These are phyloP conservation scores for Leptinotarsa juncta DNA, from an alignment of 2,888 invertebrate species.

Conservation along the genomic window DNA sequence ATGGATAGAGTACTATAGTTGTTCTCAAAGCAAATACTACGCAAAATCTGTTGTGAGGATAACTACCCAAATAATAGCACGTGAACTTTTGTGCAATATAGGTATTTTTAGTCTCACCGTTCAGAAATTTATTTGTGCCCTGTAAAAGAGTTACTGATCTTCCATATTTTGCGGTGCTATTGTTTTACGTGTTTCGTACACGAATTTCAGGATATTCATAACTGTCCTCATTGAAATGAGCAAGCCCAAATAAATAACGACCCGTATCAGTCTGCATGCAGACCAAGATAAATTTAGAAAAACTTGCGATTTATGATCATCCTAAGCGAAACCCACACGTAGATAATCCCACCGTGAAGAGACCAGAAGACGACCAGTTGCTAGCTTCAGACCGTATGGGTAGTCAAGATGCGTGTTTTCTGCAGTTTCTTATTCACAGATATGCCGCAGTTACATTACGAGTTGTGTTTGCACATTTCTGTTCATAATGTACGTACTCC, in stretches of 20 bases:
- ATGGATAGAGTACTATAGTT: too few relatives aligned
- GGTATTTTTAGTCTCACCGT: too few relatives aligned
- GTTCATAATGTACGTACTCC: constrained; percentile 24
- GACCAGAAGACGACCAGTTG: neutral
- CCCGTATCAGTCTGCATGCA: neutral
- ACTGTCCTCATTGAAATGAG: constrained; percentile 1
- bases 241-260: neutral
- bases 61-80: too few relatives aligned
- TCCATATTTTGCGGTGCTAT: neutral
- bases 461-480: constrained; percentile 27
- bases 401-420: constrained; percentile 15
- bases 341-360: constrained; percentile 15
- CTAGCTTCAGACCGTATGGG: neutral
- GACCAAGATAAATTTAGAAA: constrained; percentile 1
- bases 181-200: too few relatives aligned
- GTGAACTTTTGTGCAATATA: too few relatives aligned
- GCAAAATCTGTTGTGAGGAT: too few relatives aligned
- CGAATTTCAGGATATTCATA: neutral
- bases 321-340: constrained; percentile 12
- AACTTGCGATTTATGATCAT: constrained; percentile 1
- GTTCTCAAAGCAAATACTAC: too few relatives aligned
- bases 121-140: too few relatives aligned
- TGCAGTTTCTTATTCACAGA: constrained; percentile 5
- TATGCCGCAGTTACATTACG: constrained; percentile 13
- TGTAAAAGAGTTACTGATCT: too few relatives aligned